phyloP scores from a whole-genome alignment of 2,888 invertebrate genomes.

The Thumatha senex region DNA sequence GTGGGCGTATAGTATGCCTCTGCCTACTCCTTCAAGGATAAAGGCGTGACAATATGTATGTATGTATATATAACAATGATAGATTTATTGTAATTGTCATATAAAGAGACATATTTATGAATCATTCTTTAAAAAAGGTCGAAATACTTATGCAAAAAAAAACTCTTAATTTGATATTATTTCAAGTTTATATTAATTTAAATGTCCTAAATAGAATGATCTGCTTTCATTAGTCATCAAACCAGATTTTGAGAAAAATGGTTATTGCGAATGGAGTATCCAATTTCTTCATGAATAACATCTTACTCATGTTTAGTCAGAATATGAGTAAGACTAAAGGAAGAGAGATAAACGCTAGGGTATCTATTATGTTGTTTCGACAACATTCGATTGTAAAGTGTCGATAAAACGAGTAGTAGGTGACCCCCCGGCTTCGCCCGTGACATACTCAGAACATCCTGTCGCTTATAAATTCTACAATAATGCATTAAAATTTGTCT shows the following conservation, averaged over 20 bases:
- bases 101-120: too few relatives aligned
- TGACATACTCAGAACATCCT: background rate
- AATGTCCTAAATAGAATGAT: background rate
- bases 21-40: too few relatives aligned
- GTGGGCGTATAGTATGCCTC: too few relatives aligned
- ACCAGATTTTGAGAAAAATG: background rate
- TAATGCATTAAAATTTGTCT: too few relatives aligned
- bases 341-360: conserved; percentile 2
- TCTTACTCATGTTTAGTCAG: conserved; percentile 4
- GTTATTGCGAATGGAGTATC: background rate
- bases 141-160: too few relatives aligned
- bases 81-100: too few relatives aligned
- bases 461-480: too few relatives aligned
- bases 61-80: too few relatives aligned
- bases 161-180: background rate
- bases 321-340: conserved; percentile 2
- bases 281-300: conserved; percentile 6
- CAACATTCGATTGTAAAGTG: background rate
- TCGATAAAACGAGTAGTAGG: too few relatives aligned
- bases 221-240: conserved; percentile 1
- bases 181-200: background rate
- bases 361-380: background rate
- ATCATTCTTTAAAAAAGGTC: too few relatives aligned
- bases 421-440: too few relatives aligned
- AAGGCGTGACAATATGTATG: too few relatives aligned